Base-by-base conservation (phyloP, 2,797 vertebrate genomes). In the Meriones psammophilus region DNA sequence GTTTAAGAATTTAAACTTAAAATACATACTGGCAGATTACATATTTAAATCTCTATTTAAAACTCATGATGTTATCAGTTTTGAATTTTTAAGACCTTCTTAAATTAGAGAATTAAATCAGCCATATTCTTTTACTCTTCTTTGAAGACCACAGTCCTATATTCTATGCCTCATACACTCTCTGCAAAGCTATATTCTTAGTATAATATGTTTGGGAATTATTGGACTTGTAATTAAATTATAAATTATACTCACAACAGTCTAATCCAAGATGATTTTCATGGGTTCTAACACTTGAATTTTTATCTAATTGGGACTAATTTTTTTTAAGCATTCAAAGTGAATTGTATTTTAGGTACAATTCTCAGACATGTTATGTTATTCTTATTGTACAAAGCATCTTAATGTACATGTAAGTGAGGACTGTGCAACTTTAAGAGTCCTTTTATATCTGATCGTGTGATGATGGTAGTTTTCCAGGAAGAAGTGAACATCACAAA, bases 1-100 rank as follows among this genome's bases (percentile, higher is more conserved):
- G 92, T 95, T 95, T 79, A 97, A 93, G 56, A 77, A 60, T 54
- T 90, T 36, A 79, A 93, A 92, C 89, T 93, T 96, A 93, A 95
- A 95, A 96, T 71, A 71, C 26, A 5, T 46, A 79, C 73, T 90
- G 50, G 8, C 78, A 95, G 30, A 62, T 60, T 92, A 97, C 85
- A 95, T 80, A 91, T 95, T 94, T 92, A 93, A 96, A 71, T 93
- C 6, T 92, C 39, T 94, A 69, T 83, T 91, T 96, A 91, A 92
- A 94, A 88, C 14, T 92, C 62, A 89, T 2, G 64, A 12, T 5
- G 77, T 85, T 92, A 56, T 93, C 30, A 12, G 15, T 88, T 96
- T 90, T 83, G 18, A 91, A 92, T 94, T 81, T 36, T 58, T 80
- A 92, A 94, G n/a, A 66, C 50, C 10, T 89, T 33, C 8, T 1